Evolutionary conservation across 53 echinoderm and acorn worm species (phyloP), one percentile per base, ranked within the genome.

Genomic region (Paelopatides confundens): DNA sequence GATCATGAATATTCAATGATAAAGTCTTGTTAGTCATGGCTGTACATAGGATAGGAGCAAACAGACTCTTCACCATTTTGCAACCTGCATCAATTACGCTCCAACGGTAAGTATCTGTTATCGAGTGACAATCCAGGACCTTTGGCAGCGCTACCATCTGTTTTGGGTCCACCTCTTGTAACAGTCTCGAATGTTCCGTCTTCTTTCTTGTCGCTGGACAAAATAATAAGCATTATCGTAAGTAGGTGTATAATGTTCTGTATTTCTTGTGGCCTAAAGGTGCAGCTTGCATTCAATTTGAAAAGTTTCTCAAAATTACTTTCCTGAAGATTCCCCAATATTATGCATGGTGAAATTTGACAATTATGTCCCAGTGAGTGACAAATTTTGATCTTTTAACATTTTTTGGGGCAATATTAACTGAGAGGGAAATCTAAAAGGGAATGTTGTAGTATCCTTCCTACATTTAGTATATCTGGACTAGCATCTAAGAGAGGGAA

Each of bases 101-200:
- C 90, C 21, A 94, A 88, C 33, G 95, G 92, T 35, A 92, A 78
- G 63, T 85, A 94, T 69, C 92, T 90, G 74, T 94, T 94, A 83
- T 88, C 92, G 34, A 92, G 85, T 34, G 90, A 88, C 76, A 94
- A 81, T 49, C 77, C 85, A 28, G 92, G 95, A 5, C 89, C 90
- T 15, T 70, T 77, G 70, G 82, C 79, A 31, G 82, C 53, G 3
- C 87, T 64, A 62, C 86, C 89, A 65, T 89, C 88, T 29, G 86
- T 81, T 33, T 85, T 87, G 28, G 89, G 85, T 13, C 95, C 95
- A 32, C 97, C 97, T 89, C 89, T 92, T 46, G 95, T 97, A 35
- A 97, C 98, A n/a, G 91, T 95, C 46, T 94, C 92, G 89, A 95
- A 97, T 32, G 96, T 93, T 65, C 90, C 91, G 52, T 97, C 98